Conservation (phyloP, 30 jellyfish, hydroid and myxozoan genomes). For the Cassiopea andromeda region DNA sequence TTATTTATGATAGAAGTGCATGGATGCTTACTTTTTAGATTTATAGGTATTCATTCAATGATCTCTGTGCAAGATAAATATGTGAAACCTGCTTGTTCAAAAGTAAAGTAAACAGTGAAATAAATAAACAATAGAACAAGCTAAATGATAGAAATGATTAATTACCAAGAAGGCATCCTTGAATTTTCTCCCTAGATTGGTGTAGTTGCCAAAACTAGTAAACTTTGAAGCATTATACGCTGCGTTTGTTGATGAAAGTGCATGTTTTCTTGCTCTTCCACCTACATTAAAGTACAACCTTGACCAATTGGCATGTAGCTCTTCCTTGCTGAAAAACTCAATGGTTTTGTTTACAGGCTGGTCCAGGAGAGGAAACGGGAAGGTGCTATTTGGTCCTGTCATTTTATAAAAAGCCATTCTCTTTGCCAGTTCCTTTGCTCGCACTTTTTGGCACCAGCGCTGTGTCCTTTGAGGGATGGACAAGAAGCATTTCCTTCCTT, state of each 20-base stretch:
- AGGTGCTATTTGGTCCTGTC: slow-evolving; percentile 27
- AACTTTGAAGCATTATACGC: background rate
- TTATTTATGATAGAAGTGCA: no score
- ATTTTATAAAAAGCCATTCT: slow-evolving; percentile 18
- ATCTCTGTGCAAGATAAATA: no score
- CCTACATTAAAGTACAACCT: slow-evolving; percentile 54
- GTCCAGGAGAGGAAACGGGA: slow-evolving; percentile 64
- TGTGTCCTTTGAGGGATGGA: slow-evolving; percentile 34
- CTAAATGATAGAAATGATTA: background rate
- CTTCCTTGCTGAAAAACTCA: slow-evolving; percentile 54
- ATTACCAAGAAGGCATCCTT: slow-evolving; percentile 27
- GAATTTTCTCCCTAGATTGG: slow-evolving; percentile 36
- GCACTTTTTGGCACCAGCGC: slow-evolving; percentile 1
- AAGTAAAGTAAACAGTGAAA: no score
- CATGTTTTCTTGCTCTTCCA: slow-evolving; percentile 9
- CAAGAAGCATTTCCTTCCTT: slow-evolving; percentile 12
- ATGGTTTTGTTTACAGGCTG: slow-evolving; percentile 32
- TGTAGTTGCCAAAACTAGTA: slow-evolving; percentile 54
- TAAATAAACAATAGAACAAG: no score
- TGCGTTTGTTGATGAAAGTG: background rate
- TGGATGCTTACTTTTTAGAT: no score
- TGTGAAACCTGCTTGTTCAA: no score
- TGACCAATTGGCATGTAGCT: slow-evolving; percentile 75
- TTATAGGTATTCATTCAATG: no score
- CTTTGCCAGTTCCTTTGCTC: slow-evolving; percentile 6